A percentile compares a stretch with the other conserved stretches of the same genome.
phyloP scores from a whole-genome alignment of 2,797 vertebrate genomes.

The Microtus obscurus region DNA sequence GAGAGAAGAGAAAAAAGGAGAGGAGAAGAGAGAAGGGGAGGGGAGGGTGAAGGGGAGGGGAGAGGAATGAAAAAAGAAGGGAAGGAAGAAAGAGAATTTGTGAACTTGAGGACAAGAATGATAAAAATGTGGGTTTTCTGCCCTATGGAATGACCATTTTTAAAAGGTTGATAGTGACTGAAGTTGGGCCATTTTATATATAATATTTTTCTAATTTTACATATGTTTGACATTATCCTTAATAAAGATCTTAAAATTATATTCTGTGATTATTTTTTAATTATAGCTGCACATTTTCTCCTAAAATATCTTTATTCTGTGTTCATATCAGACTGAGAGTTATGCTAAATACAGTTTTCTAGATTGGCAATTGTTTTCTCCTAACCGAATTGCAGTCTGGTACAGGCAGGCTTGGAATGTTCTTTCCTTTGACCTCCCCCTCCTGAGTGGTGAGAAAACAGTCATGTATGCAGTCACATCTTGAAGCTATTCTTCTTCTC shows the following conservation, averaged over 20 bases:
- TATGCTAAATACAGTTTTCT: neutral
- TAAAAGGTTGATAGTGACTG: neutral
- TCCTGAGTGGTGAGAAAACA: neutral
- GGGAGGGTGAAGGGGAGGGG: too few species aligned
- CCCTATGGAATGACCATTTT: neutral
- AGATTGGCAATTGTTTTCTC: neutral
- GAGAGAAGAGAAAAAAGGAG: too few species aligned
- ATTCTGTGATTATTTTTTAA: neutral
- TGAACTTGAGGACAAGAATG: neutral
- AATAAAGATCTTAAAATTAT: neutral
- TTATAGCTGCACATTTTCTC: neutral
- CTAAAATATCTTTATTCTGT: slow-evolving; percentile 23
- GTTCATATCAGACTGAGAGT: neutral
- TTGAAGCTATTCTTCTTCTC: neutral
- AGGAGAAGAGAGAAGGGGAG: too few species aligned
- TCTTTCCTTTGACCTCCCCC: neutral
- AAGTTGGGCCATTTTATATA: neutral
- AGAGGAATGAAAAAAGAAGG: too few species aligned
- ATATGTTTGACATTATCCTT: neutral
- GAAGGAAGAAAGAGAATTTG: neutral
- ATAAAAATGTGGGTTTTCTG: neutral
- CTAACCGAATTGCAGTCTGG: neutral
- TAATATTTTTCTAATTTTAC: slow-evolving; percentile 25
- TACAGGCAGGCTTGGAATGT: neutral
- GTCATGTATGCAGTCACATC: neutral